A percentile compares a stretch with the other conserved stretches of the same genome.
Evolutionary conservation across 1,140 invertebrate species (phyloP).

Genomic region (Drosophila kanapiae): DNA sequence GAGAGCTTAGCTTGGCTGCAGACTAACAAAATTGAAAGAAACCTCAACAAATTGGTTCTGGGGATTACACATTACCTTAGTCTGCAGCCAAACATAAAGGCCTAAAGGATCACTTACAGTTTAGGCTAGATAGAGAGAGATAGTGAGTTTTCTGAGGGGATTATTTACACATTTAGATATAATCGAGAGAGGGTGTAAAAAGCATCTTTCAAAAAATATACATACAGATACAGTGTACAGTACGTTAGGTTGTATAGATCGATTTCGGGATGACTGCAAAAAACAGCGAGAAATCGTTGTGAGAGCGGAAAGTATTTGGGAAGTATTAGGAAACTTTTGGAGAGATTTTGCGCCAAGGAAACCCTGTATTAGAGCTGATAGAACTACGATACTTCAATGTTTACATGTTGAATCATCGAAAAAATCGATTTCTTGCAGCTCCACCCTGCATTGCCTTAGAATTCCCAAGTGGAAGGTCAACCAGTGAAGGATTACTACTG

Average conservation of each 20-base stretch:
- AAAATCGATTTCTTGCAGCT: too few relatives aligned
- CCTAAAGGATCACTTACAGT: conserved; percentile 26
- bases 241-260: conserved; percentile 21
- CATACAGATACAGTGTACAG: conserved; percentile 60
- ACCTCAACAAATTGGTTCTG: conserved; percentile 45
- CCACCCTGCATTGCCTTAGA: background rate
- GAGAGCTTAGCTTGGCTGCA: conserved; percentile 11
- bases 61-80: background rate
- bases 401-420: too few relatives aligned
- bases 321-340: too few relatives aligned
- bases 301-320: background rate
- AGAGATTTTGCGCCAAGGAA: too few relatives aligned
- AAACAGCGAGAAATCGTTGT: background rate
- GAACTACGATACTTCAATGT: too few relatives aligned
- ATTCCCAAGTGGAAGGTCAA: background rate
- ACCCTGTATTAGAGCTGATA: too few relatives aligned
- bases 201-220: conserved; percentile 77
- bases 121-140: conserved; percentile 7
- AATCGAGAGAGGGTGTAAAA: conserved; percentile 54
- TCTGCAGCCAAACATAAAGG: conserved; percentile 11
- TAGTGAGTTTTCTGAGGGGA: conserved; percentile 24
- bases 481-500: too few relatives aligned
- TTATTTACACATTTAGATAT: conserved; percentile 75
- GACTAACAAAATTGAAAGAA: conserved; percentile 5
- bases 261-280: conserved; percentile 16